Evolutionary conservation across 2,797 vertebrate species (phyloP).

Genomic region (Rhinella marina): DNA sequence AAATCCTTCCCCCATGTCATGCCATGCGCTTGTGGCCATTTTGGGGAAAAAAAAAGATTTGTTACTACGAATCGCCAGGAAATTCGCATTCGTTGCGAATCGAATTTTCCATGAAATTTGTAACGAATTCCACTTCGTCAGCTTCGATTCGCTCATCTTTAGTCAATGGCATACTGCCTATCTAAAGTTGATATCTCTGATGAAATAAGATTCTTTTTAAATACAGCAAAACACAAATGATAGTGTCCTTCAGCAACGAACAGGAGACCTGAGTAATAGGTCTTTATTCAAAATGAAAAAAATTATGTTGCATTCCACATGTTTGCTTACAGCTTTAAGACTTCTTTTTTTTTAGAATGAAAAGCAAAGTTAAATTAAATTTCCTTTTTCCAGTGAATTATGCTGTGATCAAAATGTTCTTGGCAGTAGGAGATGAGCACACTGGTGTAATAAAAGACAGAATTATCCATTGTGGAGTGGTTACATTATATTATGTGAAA

Average conservation of each 20-base stretch:
- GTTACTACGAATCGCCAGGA: too few relatives aligned
- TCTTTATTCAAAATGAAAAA: constrained; percentile 12
- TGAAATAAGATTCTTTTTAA: constrained; percentile 27
- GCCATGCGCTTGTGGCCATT: too few relatives aligned
- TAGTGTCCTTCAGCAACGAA: constrained; percentile 15
- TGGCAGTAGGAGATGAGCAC: not conserved
- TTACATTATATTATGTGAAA: not conserved
- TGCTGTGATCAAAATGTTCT: not conserved
- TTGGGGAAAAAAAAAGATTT: too few relatives aligned
- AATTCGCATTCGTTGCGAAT: too few relatives aligned
- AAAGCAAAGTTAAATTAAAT: not conserved
- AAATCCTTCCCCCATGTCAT: too few relatives aligned
- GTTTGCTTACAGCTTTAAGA: not conserved
- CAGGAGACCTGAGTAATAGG: constrained; percentile 8
- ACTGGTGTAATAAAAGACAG: not conserved
- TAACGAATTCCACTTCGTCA: too few relatives aligned
- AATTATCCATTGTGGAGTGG: not conserved
- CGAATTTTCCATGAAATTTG: too few relatives aligned
- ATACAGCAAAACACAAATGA: constrained; percentile 11
- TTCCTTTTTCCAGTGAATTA: not conserved
- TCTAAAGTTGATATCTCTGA: constrained; percentile 25
- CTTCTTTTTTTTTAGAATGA: not conserved
- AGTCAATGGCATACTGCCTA: constrained; percentile 31
- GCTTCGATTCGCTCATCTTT: too few relatives aligned
- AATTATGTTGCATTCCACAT: constrained; percentile 27